These are phyloP conservation scores for Eleutherodactylus coqui DNA, from an alignment of 2,797 vertebrate species.

Conservation along the genomic window DNA sequence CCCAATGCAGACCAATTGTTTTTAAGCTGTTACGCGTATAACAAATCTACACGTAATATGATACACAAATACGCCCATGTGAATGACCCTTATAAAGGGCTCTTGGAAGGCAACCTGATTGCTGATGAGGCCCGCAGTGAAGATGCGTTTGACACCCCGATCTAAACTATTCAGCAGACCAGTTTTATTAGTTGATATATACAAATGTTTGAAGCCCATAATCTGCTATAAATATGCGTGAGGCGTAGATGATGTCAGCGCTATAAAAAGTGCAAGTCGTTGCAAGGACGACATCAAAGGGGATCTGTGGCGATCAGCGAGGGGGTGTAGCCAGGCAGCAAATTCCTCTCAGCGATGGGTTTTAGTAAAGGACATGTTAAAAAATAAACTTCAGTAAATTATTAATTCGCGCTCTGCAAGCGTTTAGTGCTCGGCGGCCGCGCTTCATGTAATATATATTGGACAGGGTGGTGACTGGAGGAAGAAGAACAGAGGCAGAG, in stretches of 20 bases:
- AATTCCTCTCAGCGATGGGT: neutral
- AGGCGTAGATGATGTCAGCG: neutral
- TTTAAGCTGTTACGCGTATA: too few species aligned
- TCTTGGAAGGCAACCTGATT: too few species aligned
- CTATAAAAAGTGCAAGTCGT: neutral
- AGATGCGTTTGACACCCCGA: too few species aligned
- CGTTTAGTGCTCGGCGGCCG: neutral
- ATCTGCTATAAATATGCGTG: too few species aligned
- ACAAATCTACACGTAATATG: too few species aligned
- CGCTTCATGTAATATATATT: neutral
- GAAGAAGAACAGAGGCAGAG: too few species aligned
- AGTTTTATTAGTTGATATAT: conserved; percentile 1
- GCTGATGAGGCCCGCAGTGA: too few species aligned
- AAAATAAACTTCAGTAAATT: neutral
- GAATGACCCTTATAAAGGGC: too few species aligned
- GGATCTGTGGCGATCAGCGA: neutral
- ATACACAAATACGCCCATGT: too few species aligned
- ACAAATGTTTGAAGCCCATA: neutral
- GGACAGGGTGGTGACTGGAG: too few species aligned
- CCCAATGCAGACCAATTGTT: too few species aligned
- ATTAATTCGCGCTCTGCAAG: neutral
- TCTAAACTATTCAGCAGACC: neutral
- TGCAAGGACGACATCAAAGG: neutral
- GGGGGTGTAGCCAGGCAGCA: neutral
- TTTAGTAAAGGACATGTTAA: neutral